Evolutionary conservation across 2,888 invertebrate genomes (phyloP).

Genomic region (Ochlodes sylvanus): DNA sequence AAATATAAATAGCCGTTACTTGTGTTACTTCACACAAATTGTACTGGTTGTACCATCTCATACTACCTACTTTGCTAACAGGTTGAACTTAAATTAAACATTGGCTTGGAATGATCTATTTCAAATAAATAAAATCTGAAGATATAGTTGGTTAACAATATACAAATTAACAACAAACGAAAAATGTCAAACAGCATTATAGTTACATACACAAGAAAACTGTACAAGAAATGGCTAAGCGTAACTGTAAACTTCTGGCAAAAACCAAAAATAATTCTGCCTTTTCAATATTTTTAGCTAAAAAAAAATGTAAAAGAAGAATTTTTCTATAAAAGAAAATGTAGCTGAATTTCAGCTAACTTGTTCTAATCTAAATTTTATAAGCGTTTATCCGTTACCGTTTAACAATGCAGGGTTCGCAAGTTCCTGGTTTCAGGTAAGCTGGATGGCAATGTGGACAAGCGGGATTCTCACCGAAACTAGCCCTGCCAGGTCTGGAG

Average conservation of each 20-base stretch:
- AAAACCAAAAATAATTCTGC: background rate
- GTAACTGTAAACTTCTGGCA: background rate
- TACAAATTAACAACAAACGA: conserved; percentile 4
- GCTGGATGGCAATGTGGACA: conserved; percentile 88
- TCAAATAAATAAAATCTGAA: conserved; percentile 12
- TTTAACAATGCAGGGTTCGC: conserved; percentile 86
- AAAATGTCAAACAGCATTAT: background rate
- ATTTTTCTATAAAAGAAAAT: conserved; percentile 8
- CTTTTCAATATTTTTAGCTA: conserved; percentile 25
- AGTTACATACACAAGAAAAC: background rate
- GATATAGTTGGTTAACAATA: background rate
- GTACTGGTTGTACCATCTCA: background rate
- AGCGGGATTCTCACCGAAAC: conserved; percentile 85
- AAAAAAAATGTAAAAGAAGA: conserved; percentile 10
- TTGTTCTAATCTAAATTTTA: background rate
- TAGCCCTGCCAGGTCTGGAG: conserved; percentile 70
- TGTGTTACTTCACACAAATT: conserved; percentile 22
- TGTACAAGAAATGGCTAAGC: background rate
- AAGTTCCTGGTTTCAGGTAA: conserved; percentile 86
- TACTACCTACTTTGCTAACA: conserved; percentile 27
- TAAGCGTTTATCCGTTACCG: conserved; percentile 59
- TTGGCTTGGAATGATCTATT: conserved; percentile 9
- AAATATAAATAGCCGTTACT: conserved; percentile 41
- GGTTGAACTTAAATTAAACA: background rate
- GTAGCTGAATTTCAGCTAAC: conserved; percentile 2